phyloP scores from a whole-genome alignment of 1,140 invertebrate genomes.

The Ips nitidus region DNA sequence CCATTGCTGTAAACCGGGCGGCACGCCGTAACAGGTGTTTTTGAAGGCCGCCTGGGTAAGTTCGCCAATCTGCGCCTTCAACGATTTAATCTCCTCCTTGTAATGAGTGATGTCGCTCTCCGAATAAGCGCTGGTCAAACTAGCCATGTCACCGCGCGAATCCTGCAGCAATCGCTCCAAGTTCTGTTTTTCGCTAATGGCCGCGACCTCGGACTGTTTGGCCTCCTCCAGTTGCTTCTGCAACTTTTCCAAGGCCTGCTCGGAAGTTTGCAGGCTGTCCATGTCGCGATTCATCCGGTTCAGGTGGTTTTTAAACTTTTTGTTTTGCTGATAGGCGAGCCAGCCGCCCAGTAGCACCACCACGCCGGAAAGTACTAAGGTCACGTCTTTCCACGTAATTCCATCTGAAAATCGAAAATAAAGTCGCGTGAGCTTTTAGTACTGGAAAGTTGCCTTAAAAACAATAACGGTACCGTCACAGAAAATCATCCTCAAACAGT shows the following conservation, averaged over 20 bases:
- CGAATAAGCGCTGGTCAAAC: conserved; percentile 71
- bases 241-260: conserved; percentile 80
- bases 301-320: conserved; percentile 80
- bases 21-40: conserved; percentile 83
- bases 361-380: conserved; percentile 78
- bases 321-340: conserved; percentile 87
- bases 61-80: conserved; percentile 73
- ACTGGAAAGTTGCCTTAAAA: too few species aligned
- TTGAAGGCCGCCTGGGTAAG: conserved; percentile 86
- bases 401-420: conserved; percentile 62
- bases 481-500: neutral
- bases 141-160: conserved; percentile 59
- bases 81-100: conserved; percentile 82
- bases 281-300: conserved; percentile 90
- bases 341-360: conserved; percentile 85
- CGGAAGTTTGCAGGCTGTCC: conserved; percentile 88
- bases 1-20: conserved; percentile 88
- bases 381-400: conserved; percentile 82
- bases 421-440: neutral
- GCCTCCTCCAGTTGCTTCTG: conserved; percentile 70
- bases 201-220: conserved; percentile 69
- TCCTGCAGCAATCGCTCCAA: conserved; percentile 76
- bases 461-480: neutral
- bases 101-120: conserved; percentile 80
- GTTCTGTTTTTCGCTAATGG: conserved; percentile 78